Conservation (phyloP, 1,140 invertebrate genomes). For the Calephelis nemesis region DNA sequence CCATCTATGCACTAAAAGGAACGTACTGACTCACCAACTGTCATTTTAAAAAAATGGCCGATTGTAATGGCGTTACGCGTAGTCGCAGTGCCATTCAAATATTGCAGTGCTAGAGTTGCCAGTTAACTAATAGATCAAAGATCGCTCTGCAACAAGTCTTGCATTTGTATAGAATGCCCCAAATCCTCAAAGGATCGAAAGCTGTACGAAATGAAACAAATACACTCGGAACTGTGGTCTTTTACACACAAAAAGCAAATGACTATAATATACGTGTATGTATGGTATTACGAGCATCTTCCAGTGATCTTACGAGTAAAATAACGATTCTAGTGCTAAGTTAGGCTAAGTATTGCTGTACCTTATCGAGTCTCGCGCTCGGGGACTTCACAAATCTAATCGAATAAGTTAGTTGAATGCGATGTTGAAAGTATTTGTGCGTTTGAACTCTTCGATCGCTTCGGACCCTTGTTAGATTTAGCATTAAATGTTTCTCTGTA, state of each 20-base stretch:
- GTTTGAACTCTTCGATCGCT: conserved; percentile 56
- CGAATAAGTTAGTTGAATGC: conserved; percentile 58
- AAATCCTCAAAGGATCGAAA: not conserved
- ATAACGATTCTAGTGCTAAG: conserved; percentile 68
- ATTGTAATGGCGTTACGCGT: no score
- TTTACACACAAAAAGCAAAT: conserved; percentile 49
- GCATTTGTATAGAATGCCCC: no score
- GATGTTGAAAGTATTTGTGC: conserved; percentile 51
- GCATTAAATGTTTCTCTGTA: conserved; percentile 70
- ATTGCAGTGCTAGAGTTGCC: no score
- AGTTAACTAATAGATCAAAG: no score
- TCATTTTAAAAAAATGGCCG: no score
- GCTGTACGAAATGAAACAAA: not conserved
- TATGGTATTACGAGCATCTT: conserved; percentile 70
- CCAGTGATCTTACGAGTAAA: conserved; percentile 72
- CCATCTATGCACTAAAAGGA: no score
- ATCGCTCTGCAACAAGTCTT: no score
- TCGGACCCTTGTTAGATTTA: conserved; percentile 59
- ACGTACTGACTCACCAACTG: no score
- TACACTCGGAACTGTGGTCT: conserved; percentile 28
- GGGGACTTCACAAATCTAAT: conserved; percentile 70
- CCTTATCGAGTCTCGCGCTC: conserved; percentile 62
- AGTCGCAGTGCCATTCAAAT: no score
- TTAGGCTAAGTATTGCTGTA: conserved; percentile 72
- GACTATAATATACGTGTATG: conserved; percentile 59